These are phyloP conservation scores for Corvus moneduloides DNA, from an alignment of 2,113 vertebrate species.

Conservation along the genomic window DNA sequence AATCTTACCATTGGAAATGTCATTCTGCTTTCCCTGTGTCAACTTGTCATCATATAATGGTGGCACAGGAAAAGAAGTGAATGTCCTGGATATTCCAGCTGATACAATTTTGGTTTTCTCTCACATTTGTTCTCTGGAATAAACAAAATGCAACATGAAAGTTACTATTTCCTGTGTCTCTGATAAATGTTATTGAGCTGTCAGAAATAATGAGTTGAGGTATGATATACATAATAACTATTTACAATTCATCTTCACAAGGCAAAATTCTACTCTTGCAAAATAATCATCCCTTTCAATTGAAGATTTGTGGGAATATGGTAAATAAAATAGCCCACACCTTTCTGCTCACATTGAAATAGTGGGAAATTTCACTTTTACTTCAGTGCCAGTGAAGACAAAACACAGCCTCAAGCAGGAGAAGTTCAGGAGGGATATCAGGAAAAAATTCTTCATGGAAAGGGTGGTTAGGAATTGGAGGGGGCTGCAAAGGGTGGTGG, in stretches of 20 bases:
- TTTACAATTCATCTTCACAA: background rate
- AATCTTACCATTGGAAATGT: background rate
- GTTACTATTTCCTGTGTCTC: background rate
- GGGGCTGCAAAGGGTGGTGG: background rate
- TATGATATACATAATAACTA: background rate
- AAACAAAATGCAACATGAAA: background rate
- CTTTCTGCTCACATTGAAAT: background rate
- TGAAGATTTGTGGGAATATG: background rate
- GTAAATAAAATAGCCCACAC: background rate
- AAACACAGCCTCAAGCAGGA: background rate
- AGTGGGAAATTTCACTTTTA: background rate
- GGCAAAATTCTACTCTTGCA: background rate
- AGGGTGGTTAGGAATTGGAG: background rate
- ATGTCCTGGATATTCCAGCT: background rate
- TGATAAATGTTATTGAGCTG: background rate
- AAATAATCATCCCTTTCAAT: background rate
- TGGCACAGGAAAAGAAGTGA: background rate
- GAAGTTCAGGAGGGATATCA: background rate
- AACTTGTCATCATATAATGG: background rate
- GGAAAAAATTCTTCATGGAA: background rate
- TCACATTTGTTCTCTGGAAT: background rate
- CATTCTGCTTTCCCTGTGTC: background rate
- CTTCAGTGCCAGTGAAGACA: background rate
- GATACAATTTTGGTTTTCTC: background rate
- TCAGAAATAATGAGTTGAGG: background rate